A percentile compares a stretch with the other conserved stretches of the same genome.
Conservation (phyloP, 2,888 invertebrate genomes). For the Lamellibrachia satsuma region DNA sequence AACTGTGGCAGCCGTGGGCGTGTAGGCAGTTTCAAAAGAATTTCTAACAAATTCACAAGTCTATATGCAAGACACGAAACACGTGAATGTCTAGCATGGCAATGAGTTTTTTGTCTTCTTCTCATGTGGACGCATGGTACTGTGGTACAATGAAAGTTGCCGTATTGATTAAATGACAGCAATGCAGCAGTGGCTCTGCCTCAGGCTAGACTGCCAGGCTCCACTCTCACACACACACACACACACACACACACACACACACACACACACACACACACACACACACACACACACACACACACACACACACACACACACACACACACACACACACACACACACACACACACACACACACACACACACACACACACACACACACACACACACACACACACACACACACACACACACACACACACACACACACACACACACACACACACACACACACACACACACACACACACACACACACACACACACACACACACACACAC, state of each 20-base stretch:
- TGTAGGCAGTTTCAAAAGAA: too few species aligned
- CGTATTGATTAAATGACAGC: constrained; percentile 10
- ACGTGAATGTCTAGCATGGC: not conserved
- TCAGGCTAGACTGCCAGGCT: not conserved
- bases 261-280: constrained; percentile 19
- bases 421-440: constrained; percentile 19
- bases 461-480: too few species aligned
- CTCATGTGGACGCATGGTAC: not conserved
- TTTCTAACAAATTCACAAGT: too few species aligned
- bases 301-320: constrained; percentile 19
- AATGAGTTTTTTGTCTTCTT: not conserved
- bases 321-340: constrained; percentile 19
- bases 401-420: constrained; percentile 19
- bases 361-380: constrained; percentile 19
- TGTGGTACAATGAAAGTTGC: not conserved
- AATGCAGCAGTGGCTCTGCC: not conserved
- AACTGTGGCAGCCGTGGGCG: too few species aligned
- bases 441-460: constrained; percentile 19
- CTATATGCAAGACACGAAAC: not conserved
- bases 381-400: constrained; percentile 19
- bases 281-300: constrained; percentile 19
- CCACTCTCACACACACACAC: constrained; percentile 7
- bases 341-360: constrained; percentile 19
- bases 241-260: constrained; percentile 19
- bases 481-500: too few species aligned